Percentiles rank a stretch among this genome's conserved stretches.
These are phyloP conservation scores for Podarcis raffonei DNA, from an alignment of 2,113 vertebrate species.

Conservation along the genomic window DNA sequence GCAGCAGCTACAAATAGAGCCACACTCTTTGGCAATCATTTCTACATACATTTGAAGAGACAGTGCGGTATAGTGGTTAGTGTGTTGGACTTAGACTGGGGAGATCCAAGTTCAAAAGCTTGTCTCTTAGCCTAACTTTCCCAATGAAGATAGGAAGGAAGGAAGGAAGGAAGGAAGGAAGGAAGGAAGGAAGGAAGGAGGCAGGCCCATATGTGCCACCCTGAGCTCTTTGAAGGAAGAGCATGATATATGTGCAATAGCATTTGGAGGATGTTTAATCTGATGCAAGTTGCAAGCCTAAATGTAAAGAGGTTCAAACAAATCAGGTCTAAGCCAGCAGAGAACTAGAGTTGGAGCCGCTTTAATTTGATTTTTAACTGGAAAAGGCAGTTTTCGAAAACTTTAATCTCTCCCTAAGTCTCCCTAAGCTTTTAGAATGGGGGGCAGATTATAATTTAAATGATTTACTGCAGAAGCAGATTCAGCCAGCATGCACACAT, in stretches of 20 bases:
- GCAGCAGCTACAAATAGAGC: background rate
- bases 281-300: background rate
- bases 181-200: background rate
- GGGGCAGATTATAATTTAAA: background rate
- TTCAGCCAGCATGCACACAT: background rate
- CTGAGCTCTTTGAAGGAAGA: background rate
- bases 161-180: too few relatives aligned
- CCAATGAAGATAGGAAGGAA: too few relatives aligned
- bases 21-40: background rate
- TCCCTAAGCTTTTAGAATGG: background rate
- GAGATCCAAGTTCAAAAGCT: background rate
- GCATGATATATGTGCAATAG: background rate
- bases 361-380: conserved; percentile 3
- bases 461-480: background rate
- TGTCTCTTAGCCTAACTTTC: background rate
- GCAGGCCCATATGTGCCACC: background rate
- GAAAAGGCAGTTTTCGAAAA: background rate
- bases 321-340: background rate
- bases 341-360: background rate
- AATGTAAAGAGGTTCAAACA: background rate
- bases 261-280: background rate
- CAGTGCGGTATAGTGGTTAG: background rate
- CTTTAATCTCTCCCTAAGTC: background rate
- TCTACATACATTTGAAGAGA: background rate
- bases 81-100: background rate